Base-by-base conservation (phyloP, 2,113 vertebrate genomes). In the Ginglymostoma cirratum region DNA sequence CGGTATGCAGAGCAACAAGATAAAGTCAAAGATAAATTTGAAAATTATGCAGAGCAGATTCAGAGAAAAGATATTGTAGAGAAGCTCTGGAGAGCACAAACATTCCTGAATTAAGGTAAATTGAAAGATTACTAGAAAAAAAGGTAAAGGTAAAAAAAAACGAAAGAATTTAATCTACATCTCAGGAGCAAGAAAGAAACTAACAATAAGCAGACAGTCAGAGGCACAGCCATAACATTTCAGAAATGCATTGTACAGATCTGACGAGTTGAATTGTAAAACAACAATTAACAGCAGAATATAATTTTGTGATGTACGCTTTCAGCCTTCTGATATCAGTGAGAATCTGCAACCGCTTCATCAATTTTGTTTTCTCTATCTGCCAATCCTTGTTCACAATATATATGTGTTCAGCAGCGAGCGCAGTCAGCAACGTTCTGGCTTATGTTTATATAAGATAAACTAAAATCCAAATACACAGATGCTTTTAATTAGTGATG, bases 31-130 rank as follows among this genome's bases (percentile, higher is more conserved):
- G 87, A 90, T 90, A 65, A 90, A 55, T 55, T 55, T 90, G 87
- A 55, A 90, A 90, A 89, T 89, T 89, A 89, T 24, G 86, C 48
- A 89, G 24, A 12, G 8, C 86, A 52, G 48, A 89, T 89, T 89
- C 52, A 55, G 52, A 19, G 55, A 65, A 65, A 65, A 90, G 30
- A 90, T 90, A 90, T 90, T 17, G 87, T 55, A 65, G 52, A 65
- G 87, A 61, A 61, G 30, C 27, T 90, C 38, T 92, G 61, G 89
- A 66, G 34, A 65, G n/a, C 55, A 66, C 34, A 66, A 66, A 66
- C 61, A 92, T 66, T n/a, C 34, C 34, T 92, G 89, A 65, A 92
- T 92, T 42, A 34, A 66, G 66, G n/a, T 92, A 92, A 92, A 92
- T 92, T 38, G 21, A 92, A 38, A 66, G 87, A 55, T 90, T 19